Evolutionary conservation across 2,113 vertebrate genomes (phyloP).

Genomic region (Xyliphius kryptos): DNA sequence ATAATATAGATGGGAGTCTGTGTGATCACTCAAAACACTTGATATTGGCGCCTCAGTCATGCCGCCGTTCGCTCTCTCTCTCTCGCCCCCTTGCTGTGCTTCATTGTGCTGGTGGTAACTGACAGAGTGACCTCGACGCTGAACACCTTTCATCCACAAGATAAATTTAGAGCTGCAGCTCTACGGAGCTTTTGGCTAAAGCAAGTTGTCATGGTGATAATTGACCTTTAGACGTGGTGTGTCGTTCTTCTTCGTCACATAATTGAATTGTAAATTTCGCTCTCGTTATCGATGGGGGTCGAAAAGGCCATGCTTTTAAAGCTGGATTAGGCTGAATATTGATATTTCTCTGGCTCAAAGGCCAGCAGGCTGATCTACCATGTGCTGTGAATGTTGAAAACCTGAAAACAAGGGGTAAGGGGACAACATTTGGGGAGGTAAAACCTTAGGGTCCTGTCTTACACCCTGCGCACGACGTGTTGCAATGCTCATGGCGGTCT

Average conservation of each 20-base stretch:
- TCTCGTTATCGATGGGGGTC: background rate
- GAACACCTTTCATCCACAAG: background rate
- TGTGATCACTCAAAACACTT: no score
- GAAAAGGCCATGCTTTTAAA: constrained; percentile 3
- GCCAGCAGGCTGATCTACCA: background rate
- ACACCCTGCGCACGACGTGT: no score
- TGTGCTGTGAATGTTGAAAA: background rate
- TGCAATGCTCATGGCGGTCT: no score
- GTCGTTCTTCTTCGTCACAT: background rate
- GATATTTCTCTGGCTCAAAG: background rate
- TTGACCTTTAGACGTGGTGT: constrained; percentile 9
- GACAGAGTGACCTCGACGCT: no score
- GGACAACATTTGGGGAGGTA: no score
- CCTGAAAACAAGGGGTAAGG: background rate
- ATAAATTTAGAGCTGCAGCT: constrained; percentile 11
- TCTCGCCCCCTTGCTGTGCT: background rate
- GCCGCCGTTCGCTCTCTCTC: no score
- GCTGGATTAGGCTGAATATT: constrained; percentile 3
- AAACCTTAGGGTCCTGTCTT: no score
- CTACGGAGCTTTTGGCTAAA: background rate
- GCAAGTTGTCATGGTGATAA: constrained; percentile 8
- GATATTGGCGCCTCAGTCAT: no score
- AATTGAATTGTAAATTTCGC: constrained; percentile 7
- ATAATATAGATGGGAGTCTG: no score
- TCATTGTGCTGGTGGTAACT: background rate